Evolutionary conservation across 1,140 invertebrate genomes (phyloP), one percentile per base, ranked within the genome.

Genomic region (Heterodera carotae): DNA sequence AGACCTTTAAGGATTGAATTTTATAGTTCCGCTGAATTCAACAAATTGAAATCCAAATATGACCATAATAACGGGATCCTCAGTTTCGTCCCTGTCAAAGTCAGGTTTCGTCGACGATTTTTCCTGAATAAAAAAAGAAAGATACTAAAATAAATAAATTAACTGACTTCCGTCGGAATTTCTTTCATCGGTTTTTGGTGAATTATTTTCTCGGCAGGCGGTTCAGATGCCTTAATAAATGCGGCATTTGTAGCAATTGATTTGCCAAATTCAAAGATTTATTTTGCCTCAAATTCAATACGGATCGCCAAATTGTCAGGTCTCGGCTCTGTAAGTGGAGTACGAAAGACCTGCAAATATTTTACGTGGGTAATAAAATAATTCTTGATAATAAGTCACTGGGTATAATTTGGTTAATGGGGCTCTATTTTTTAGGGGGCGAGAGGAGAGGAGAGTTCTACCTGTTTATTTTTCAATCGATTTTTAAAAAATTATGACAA

Each of bases 271-370:
- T n/a, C n/a, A n/a, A 43, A 2, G 7, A 43, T 43, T 43, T 43
- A 43, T 22, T 56, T 56, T 56, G 62, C 69, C 36, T 48, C 69
- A 70, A 70, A 70, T 48, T 70, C 69, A 31, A 70, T 70, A 22
- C 36, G 69, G 12, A 70, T 43, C 7, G 25, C n/a, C 27, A 70
- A n/a, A 22, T 70, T 70, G 27, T 43, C 69, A 4, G 36, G n/a
- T 29, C 36, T 56, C 12, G 69, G 69, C 22, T 70, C 53, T n/a
- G 7, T 8, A 12, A 70, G 25, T 22, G 69, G 69, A 22, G 2
- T 70, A 33, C 69, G 31, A n/a, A 70, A 70, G 15, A 56, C 22
- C 48, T 56, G 48, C 15, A 56, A 56, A 22, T 56, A 22, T 0
- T 22, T 18, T 3, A 22, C 5, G 15, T 56, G 48, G 5, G 12